Percentiles rank a stretch among this genome's conserved stretches.
These are phyloP conservation scores for Lasioglossum calceatum DNA, from an alignment of 2,888 invertebrate species.

Conservation along the genomic window DNA sequence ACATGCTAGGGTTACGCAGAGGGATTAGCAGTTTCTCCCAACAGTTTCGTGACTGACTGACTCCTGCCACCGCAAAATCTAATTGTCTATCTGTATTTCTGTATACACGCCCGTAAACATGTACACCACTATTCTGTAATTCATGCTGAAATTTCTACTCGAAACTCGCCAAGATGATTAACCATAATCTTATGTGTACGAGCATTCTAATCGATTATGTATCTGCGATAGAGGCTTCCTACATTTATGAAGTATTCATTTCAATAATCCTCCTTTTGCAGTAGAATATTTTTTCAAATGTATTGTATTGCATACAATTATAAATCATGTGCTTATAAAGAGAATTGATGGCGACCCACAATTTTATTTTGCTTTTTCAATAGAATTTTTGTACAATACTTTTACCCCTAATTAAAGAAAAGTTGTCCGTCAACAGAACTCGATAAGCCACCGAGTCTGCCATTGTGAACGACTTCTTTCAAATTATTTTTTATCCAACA, in stretches of 20 bases:
- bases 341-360: background rate
- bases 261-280: background rate
- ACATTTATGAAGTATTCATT: background rate
- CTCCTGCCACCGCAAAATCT: slow-evolving; percentile 55
- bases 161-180: slow-evolving; percentile 19
- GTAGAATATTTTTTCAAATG: background rate
- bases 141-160: slow-evolving; percentile 43
- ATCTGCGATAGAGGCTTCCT: background rate
- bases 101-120: background rate
- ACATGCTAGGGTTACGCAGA: slow-evolving; percentile 55
- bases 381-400: background rate
- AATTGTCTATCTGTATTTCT: slow-evolving; percentile 45
- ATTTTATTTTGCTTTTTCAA: background rate
- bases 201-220: background rate
- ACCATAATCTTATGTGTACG: background rate
- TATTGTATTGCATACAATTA: background rate
- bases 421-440: background rate
- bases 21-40: slow-evolving; percentile 64
- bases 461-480: background rate
- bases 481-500: background rate
- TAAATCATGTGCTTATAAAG: background rate
- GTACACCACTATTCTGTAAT: slow-evolving; percentile 26
- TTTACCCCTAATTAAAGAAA: background rate
- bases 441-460: background rate
- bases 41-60: slow-evolving; percentile 66